Conservation (phyloP, 1,140 invertebrate genomes). For the Drosophila subpulchrella region DNA sequence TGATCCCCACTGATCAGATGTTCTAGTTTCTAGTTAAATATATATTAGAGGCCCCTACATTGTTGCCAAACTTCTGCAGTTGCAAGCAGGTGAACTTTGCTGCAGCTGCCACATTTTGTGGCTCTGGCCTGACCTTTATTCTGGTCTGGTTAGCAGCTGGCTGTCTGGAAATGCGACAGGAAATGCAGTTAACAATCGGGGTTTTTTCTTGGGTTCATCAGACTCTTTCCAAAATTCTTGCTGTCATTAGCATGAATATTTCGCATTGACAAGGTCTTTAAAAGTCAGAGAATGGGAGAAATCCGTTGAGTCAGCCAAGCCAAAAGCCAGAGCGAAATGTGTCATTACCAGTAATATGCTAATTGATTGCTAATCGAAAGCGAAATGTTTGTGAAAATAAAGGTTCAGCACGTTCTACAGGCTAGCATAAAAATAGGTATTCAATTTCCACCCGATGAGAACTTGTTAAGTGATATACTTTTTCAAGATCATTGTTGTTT, state of each 20-base stretch:
- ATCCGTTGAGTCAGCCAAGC: constrained; percentile 31
- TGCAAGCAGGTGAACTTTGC: constrained; percentile 49
- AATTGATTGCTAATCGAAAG: constrained; percentile 51
- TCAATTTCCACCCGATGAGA: constrained; percentile 18
- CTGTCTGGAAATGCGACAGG: constrained; percentile 43
- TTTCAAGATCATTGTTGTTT: not conserved
- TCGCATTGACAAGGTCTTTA: constrained; percentile 54
- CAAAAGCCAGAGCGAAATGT: constrained; percentile 13
- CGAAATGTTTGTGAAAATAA: constrained; percentile 27
- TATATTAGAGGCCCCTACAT: not conserved
- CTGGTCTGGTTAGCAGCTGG: constrained; percentile 37
- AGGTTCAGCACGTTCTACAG: constrained; percentile 26
- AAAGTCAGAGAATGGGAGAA: constrained; percentile 4
- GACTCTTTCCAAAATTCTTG: constrained; percentile 29
- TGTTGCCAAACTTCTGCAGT: constrained; percentile 33
- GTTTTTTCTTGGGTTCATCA: constrained; percentile 39
- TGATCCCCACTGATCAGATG: constrained; percentile 29
- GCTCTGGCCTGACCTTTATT: constrained; percentile 45
- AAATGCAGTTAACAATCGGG: constrained; percentile 43
- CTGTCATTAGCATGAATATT: constrained; percentile 42
- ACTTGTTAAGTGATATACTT: not conserved
- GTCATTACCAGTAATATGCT: constrained; percentile 43
- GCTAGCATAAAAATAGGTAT: constrained; percentile 5
- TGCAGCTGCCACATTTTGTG: constrained; percentile 23
- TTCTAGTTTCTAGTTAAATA: constrained; percentile 36